Percentiles rank a stretch among this genome's conserved stretches.
phyloP scores from a whole-genome alignment of 2,797 vertebrate genomes.

The Brotula barbata region DNA sequence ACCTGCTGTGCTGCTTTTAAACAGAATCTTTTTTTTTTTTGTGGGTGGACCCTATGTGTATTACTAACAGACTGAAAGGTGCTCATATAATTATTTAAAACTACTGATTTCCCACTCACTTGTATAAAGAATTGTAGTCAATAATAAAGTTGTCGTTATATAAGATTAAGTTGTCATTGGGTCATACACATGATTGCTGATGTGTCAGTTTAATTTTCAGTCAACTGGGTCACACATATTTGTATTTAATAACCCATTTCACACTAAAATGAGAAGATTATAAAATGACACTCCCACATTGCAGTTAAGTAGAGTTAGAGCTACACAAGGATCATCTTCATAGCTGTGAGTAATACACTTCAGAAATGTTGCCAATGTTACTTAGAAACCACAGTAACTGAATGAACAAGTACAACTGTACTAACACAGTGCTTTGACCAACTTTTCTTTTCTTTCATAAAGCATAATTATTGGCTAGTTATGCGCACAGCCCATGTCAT shows the following conservation, averaged over 20 bases:
- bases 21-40: no score
- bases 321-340: no score
- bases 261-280: no score
- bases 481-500: not conserved
- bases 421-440: no score
- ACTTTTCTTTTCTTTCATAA: not conserved
- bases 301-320: no score
- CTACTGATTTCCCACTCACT: conserved; percentile 28
- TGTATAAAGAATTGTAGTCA: conserved; percentile 32
- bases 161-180: conserved; percentile 21
- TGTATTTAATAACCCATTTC: no score
- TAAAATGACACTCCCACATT: no score
- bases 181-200: conserved; percentile 25
- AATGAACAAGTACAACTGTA: no score
- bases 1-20: conserved; percentile 11
- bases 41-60: conserved; percentile 11
- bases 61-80: conserved; percentile 30
- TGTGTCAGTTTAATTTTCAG: not conserved
- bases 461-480: not conserved
- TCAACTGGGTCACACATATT: no score
- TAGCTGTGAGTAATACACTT: no score
- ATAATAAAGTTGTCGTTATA: conserved; percentile 18
- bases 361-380: no score
- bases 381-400: no score
- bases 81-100: conserved; percentile 39